Percentiles rank a stretch among this genome's conserved stretches.
Conservation (phyloP, 2,888 invertebrate genomes). For the Gisinianus flammeolus region DNA sequence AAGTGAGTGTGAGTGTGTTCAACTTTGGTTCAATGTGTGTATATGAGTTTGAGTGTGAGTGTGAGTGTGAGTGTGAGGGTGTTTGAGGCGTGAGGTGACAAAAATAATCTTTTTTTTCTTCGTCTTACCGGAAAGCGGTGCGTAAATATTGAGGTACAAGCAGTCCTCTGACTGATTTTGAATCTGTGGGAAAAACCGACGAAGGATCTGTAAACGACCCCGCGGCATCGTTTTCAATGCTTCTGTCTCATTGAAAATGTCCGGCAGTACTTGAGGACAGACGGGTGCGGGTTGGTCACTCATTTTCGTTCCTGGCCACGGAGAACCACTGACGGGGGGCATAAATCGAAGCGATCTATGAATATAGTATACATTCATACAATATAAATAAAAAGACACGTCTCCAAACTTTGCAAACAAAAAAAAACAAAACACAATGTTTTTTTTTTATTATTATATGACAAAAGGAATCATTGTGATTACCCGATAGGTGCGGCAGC, state of each 20-base stretch:
- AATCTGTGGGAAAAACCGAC: conserved; percentile 83
- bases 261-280: conserved; percentile 89
- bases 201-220: conserved; percentile 86
- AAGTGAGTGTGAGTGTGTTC: no score
- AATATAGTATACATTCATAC: no score
- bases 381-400: no score
- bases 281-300: conserved; percentile 87
- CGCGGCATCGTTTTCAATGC: conserved; percentile 84
- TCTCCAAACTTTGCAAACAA: no score
- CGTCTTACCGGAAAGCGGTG: conserved; percentile 87
- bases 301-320: conserved; percentile 88
- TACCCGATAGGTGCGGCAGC: conserved; percentile 82
- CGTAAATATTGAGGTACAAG: conserved; percentile 94
- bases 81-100: no score
- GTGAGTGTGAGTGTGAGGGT: no score
- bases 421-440: no score
- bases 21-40: no score
- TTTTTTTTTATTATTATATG: neutral
- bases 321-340: conserved; percentile 92
- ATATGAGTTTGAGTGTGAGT: no score
- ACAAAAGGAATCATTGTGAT: neutral
- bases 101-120: no score
- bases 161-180: conserved; percentile 96
- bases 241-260: conserved; percentile 77
- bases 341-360: conserved; percentile 92